Evolutionary conservation across 2,113 vertebrate species (phyloP).

Genomic region (Hydrolagus affinis): DNA sequence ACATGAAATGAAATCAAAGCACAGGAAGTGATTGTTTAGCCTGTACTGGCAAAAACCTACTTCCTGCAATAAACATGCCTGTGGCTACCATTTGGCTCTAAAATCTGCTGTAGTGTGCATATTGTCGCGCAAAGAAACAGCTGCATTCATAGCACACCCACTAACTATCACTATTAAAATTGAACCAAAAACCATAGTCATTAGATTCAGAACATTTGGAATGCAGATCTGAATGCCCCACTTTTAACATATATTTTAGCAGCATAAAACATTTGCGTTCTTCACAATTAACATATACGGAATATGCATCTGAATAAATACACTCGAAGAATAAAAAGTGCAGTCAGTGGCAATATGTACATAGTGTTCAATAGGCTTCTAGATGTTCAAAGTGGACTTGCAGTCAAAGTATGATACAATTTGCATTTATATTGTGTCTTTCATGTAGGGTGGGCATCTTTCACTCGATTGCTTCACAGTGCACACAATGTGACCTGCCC

Average conservation of each 20-base stretch:
- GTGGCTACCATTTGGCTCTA: neutral
- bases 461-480: too few species aligned
- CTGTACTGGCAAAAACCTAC: neutral
- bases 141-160: constrained; percentile 11
- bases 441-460: too few species aligned
- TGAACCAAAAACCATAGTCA: neutral
- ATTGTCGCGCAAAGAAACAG: neutral
- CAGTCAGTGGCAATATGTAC: neutral
- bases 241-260: neutral
- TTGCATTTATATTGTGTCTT: too few species aligned
- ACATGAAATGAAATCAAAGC: constrained; percentile 5
- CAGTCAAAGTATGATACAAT: too few species aligned
- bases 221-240: neutral
- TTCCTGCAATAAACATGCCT: constrained; percentile 10
- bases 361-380: neutral
- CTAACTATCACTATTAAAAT: neutral
- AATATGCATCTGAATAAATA: neutral
- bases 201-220: neutral
- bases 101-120: neutral
- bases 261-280: neutral
- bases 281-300: neutral
- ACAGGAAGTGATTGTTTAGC: constrained; percentile 8
- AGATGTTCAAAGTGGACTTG: too few species aligned
- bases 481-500: too few species aligned
- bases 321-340: neutral